phyloP scores from a whole-genome alignment of 2,797 vertebrate genomes.

The Hylomyscus alleni region DNA sequence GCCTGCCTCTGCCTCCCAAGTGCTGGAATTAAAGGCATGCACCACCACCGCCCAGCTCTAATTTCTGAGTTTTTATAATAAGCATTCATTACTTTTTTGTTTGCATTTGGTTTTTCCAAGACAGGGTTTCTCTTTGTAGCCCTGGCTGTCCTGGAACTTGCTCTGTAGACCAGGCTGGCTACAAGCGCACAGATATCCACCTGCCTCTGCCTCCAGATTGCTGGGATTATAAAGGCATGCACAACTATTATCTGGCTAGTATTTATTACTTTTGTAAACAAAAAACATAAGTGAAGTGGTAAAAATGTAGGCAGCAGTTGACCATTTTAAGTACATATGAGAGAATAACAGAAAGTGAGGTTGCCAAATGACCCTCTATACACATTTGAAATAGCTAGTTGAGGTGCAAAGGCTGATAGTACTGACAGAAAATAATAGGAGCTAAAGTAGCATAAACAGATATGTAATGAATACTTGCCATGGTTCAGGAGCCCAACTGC shows the following conservation, averaged over 20 bases:
- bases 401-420: slow-evolving; percentile 35
- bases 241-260: background rate
- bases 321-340: slow-evolving; percentile 8
- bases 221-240: background rate
- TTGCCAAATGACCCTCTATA: background rate
- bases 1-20: background rate
- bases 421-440: slow-evolving; percentile 35
- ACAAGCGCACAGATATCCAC: background rate
- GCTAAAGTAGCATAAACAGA: background rate
- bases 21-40: background rate
- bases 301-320: background rate
- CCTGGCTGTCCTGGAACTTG: background rate
- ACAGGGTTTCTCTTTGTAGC: background rate
- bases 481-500: background rate
- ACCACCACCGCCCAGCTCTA: background rate
- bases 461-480: slow-evolving; percentile 38
- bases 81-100: no score
- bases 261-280: slow-evolving; percentile 9
- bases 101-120: background rate
- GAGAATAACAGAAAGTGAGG: slow-evolving; percentile 14
- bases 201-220: background rate
- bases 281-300: slow-evolving; percentile 11
- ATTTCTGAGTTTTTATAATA: background rate
- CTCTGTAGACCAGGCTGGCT: background rate
- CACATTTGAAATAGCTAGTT: slow-evolving; percentile 37